Conservation (phyloP, 2,888 invertebrate genomes). For the Orgyia antiqua region DNA sequence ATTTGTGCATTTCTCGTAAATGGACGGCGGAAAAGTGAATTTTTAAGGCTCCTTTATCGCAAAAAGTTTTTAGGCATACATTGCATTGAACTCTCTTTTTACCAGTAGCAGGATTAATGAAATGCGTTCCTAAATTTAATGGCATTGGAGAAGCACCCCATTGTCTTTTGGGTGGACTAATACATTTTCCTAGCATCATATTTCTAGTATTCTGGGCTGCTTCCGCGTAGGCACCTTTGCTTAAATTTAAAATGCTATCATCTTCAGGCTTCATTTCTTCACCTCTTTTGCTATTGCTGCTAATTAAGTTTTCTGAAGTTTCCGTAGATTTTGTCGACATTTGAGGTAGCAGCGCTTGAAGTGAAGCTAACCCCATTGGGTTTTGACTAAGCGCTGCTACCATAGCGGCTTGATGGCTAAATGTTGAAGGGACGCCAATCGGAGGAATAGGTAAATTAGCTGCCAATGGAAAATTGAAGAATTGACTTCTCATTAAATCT, state of each 20-base stretch:
- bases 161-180: slow-evolving; percentile 87
- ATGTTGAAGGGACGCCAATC: slow-evolving; percentile 69
- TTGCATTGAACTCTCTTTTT: slow-evolving; percentile 99
- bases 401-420: slow-evolving; percentile 81
- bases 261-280: slow-evolving; percentile 56
- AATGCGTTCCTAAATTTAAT: slow-evolving; percentile 90
- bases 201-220: slow-evolving; percentile 63
- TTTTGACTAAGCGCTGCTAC: slow-evolving; percentile 80
- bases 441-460: slow-evolving; percentile 80
- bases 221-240: slow-evolving; percentile 64
- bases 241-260: slow-evolving; percentile 66
- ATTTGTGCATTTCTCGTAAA: slow-evolving; percentile 99
- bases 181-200: slow-evolving; percentile 79
- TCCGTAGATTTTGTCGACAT: slow-evolving; percentile 75
- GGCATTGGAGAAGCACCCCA: slow-evolving; percentile 88
- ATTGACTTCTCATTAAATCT: slow-evolving; percentile 81
- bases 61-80: slow-evolving; percentile 98
- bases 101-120: slow-evolving; percentile 94
- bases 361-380: slow-evolving; percentile 79
- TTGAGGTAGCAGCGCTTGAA: slow-evolving; percentile 80
- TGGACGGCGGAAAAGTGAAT: slow-evolving; percentile 99
- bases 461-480: slow-evolving; percentile 79
- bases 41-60: slow-evolving; percentile 99
- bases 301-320: slow-evolving; percentile 57
- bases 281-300: slow-evolving; percentile 38